Evolutionary conservation across 2,113 vertebrate species (phyloP), one percentile per base, ranked within the genome.

Genomic region (Chascanopsetta lugubris): DNA sequence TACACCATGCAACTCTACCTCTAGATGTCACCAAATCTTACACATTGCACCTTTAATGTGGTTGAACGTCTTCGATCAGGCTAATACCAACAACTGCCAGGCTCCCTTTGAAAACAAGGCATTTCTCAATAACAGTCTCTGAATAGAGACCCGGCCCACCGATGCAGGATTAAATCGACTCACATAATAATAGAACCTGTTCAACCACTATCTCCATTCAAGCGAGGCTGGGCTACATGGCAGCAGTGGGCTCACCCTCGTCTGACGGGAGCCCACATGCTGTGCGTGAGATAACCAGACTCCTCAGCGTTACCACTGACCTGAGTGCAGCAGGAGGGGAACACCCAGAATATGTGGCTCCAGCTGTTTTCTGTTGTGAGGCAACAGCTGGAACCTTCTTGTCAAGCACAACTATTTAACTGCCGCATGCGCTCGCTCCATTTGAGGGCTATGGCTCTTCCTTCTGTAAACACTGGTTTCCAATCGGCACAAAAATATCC

Each of bases 311-410:
- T 29, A 13, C 32, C 9, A n/a, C n/a, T 24, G 26, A 20, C 20
- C 54, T 49, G 47, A n/a, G n/a, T n/a, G 34, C 34, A 38, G 32
- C 13, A 15, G 13, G 34, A 24, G 18, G 13, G 43, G 5, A 6
- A 4, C 18, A 45, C 43, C 2, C 34, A 46, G 24, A 7, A 15
- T 12, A 34, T 36, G 25, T 3, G 11, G 42, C 56, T 57, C 70
- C 79, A 73, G 64, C 60, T 82, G 79, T 50, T 40, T 42, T 29
- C 46, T 47, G 27, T 57, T 29, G 32, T 32, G 21, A 27, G 50
- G 60, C 21, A 48, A 12, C 18, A 22, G 8, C 43, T 45, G 38
- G 38, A 25, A n/a, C 15, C 26, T 1, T 25, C 25, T 26, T 15
- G 5, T 17, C 13, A 43, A n/a, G n/a, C n/a, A 12, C 48, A 69